Evolutionary conservation across 2,797 vertebrate species (phyloP), one percentile per base, ranked within the genome.

Genomic region (Paramormyrops hopkinsi): DNA sequence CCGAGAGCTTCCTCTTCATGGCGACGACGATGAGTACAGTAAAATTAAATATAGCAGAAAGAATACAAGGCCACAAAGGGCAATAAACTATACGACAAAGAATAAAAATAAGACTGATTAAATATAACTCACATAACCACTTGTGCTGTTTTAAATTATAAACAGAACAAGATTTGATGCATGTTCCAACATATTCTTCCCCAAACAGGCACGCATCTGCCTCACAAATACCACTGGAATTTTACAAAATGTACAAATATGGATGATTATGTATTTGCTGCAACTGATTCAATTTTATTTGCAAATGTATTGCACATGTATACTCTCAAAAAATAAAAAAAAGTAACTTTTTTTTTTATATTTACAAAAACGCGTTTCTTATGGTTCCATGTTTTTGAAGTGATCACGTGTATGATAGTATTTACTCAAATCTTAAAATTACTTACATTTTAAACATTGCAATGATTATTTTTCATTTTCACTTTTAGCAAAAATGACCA

Each of bases 21-120:
- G 41, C 37, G 73, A 79, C 0, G 73, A 46, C 2, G 73, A 79
- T 19, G 73, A 79, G 46, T 29, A 53, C n/a, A 86, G 48, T 86
- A 29, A 86, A 51, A 51, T 86, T 86, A 51, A 44, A 85, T 85
- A 85, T 25, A 85, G 48, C 48, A 51, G 48, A 85, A 79, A 79
- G 73, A 79, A 46, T 46, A 79, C 73, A 79, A 79, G 14, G 73
- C 41, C 33, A 79, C 37, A n/a, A 46, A 46, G 73, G 73, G 37
- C 73, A 79, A n/a, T 79, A 79, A 79, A 41, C 14, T 79, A 19
- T 44, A 79, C 0, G 73, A n/a, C 73, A 79, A 79, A 79, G 73
- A 79, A 79, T 79, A 79, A 41, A 79, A 46, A 79, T 79, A 41
- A 79, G 73, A 79, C 73, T 79, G 73, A 79, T 79, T 46, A 46